Evolutionary conservation across 2,888 invertebrate species (phyloP).

Genomic region (Eremobia ochroleuca): DNA sequence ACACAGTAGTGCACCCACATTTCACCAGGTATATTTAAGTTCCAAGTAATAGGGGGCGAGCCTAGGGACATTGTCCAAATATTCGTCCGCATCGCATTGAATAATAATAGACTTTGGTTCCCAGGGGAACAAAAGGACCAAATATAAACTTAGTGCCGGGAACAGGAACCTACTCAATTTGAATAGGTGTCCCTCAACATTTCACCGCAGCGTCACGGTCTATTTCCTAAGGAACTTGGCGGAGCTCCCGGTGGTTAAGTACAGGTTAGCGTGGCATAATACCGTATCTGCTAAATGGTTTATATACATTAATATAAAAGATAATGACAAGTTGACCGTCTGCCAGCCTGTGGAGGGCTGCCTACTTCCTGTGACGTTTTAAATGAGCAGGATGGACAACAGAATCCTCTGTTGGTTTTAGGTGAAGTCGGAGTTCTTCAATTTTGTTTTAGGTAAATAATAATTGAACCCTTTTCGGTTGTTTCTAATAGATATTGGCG

Average conservation of each 20-base stretch:
- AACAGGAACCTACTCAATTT: background rate
- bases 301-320: conserved; percentile 1
- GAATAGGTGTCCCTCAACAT: conserved; percentile 27
- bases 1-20: background rate
- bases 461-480: too few species aligned
- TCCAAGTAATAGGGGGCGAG: background rate
- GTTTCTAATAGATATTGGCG: too few species aligned
- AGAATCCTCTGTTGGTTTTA: background rate
- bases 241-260: conserved; percentile 24
- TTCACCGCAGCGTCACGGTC: conserved; percentile 34
- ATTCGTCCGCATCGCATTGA: background rate
- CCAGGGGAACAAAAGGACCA: background rate
- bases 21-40: background rate
- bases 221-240: conserved; percentile 21
- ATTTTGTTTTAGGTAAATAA: background rate
- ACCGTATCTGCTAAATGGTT: conserved; percentile 15
- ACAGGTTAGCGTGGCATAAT: conserved; percentile 34
- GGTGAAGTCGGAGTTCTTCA: background rate
- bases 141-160: background rate
- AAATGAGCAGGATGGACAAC: background rate
- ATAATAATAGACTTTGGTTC: background rate
- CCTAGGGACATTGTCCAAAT: too few species aligned
- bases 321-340: conserved; percentile 33
- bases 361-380: conserved; percentile 27
- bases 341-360: background rate